Evolutionary conservation across 2,113 vertebrate genomes (phyloP).

Genomic region (Pteronura brasiliensis): DNA sequence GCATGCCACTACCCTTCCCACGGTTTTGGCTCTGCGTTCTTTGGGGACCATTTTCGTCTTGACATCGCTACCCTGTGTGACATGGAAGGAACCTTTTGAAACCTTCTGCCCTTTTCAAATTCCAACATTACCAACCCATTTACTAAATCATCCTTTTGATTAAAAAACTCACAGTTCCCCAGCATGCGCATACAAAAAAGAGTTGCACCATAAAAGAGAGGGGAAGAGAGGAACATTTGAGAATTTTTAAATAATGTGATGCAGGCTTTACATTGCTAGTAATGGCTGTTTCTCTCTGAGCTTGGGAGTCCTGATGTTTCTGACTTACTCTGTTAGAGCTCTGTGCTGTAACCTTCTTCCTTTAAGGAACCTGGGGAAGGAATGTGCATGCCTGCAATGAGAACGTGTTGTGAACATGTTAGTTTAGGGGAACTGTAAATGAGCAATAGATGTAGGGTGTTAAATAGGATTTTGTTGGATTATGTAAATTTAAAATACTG

Average conservation of each 20-base stretch:
- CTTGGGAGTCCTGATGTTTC: background rate
- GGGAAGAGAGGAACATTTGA: background rate
- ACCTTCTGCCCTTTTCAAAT: background rate
- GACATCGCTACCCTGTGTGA: background rate
- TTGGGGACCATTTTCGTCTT: background rate
- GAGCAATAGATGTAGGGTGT: background rate
- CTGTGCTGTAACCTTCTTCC: background rate
- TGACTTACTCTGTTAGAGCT: background rate
- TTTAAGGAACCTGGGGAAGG: background rate
- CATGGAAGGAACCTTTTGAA: background rate
- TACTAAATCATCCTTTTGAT: background rate
- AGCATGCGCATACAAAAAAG: background rate
- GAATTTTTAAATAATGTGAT: background rate
- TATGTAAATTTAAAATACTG: constrained; percentile 10
- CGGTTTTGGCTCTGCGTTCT: background rate
- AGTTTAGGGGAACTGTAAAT: constrained; percentile 30
- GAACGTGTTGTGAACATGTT: background rate
- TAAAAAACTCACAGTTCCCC: background rate
- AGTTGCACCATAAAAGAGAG: background rate
- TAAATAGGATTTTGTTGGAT: constrained; percentile 20
- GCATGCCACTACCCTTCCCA: background rate
- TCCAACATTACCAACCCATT: background rate
- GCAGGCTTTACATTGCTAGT: background rate
- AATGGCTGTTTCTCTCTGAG: background rate
- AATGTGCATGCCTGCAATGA: background rate